phyloP scores from a whole-genome alignment of 2,797 vertebrate species.

The Atherinosoma microstoma region DNA sequence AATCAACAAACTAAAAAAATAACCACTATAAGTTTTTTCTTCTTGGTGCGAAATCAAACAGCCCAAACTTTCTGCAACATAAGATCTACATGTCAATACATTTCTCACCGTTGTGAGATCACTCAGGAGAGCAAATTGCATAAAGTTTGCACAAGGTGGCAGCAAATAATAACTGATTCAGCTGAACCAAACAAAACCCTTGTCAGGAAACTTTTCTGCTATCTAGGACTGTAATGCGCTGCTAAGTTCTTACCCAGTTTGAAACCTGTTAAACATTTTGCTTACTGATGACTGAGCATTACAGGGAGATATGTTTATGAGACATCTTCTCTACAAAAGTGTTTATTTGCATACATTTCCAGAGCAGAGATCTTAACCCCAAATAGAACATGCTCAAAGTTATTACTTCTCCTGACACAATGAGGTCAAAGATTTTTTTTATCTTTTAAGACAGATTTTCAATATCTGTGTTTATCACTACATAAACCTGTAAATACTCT shows the following conservation, averaged over 20 bases:
- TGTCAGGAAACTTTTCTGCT: no score
- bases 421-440: background rate
- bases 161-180: slow-evolving; percentile 34
- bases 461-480: background rate
- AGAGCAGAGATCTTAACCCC: no score
- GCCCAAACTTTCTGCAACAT: background rate
- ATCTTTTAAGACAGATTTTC: background rate
- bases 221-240: no score
- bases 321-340: background rate
- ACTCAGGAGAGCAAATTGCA: slow-evolving; percentile 8
- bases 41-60: background rate
- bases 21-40: background rate
- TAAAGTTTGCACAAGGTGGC: slow-evolving; percentile 58
- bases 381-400: background rate
- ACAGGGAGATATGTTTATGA: background rate
- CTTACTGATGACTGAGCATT: background rate
- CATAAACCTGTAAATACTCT: background rate
- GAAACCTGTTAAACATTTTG: background rate
- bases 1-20: background rate
- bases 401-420: background rate
- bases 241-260: no score
- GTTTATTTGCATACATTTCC: no score
- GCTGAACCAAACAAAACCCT: slow-evolving; percentile 8
- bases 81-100: background rate
- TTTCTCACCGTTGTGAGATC: background rate